Evolutionary conservation across 2,113 vertebrate genomes (phyloP), one percentile per base, ranked within the genome.

Genomic region (Micromys minutus): DNA sequence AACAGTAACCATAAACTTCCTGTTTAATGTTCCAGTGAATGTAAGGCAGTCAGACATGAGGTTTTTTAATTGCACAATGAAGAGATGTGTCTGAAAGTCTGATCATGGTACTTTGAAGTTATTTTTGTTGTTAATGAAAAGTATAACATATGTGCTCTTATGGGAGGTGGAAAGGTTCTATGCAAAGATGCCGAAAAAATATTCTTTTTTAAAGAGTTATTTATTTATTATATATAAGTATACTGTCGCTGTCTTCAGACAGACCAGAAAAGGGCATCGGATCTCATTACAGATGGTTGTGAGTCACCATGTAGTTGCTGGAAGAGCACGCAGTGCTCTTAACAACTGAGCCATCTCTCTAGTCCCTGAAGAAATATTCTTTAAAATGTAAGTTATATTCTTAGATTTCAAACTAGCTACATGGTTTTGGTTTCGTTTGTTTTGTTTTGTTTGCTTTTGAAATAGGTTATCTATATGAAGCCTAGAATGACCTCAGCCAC

Each of bases 111-210:
- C 63, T 65, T 88, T 19, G 36, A 80, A 88, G 67, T 85, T 65
- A 45, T 89, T 88, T 86, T 92, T 90, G 79, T 63, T 90, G 8
- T 59, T 91, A 11, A 69, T 86, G 55, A 57, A 88, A 83, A 83
- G 1, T 21, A 47, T 52, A 87, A 52, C 47, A 91, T 79, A n/a
- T 80, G 77, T 0, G 34, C 50, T 81, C 24, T 79, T 16, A 10
- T 57, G 26, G 59, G 74, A 93, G 11, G 52, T 47, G 59, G 52
- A 65, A 67, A 76, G 79, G 79, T n/a, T 15, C 42, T 74, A 45
- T 80, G 63, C n/a, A 94, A 67, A 76, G 84, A 79, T n/a, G 9
- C 42, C 63, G n/a, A 90, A 63, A n/a, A 94, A 96, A 80, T 52
- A 59, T 31, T 55, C 36, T 86, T 0, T 63, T n/a, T n/a, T n/a